Base-by-base conservation (phyloP, 2,113 vertebrate species). In the Cheirogaleus medius region DNA sequence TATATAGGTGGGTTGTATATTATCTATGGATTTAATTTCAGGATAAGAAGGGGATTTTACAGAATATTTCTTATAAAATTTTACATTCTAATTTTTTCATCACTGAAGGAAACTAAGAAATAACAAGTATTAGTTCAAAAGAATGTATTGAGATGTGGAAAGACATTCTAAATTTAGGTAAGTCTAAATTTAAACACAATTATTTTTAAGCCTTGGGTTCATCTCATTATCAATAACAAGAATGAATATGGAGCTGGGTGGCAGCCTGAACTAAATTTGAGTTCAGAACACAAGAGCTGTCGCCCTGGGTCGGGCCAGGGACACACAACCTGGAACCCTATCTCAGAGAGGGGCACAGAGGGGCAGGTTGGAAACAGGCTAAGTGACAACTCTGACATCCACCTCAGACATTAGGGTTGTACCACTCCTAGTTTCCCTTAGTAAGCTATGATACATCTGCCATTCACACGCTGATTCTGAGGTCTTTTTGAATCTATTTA, bases 171-270 rank as follows among this genome's bases (percentile, higher is more conserved):
- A 76, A 68, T 87, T 8, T 69, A 93, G 86, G n/a, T 96, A 84
- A 95, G 42, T 54, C 66, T 88, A 90, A 95, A 93, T 91, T 82
- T 93, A 93, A 96, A 71, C 21, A 37, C n/a, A 73, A 82, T 88
- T 81, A 60, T 73, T 93, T 88, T 83, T 74, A 93, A 90, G 39
- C 68, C 47, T 87, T 82, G 58, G 76, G 21, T 73, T 87, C 68
- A 82, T 71, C 23, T 84, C 25, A 47, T 93, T 68, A 88, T 68
- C 6, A 44, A 42, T 44, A 69, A 68, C 7, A 88, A 58, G n/a
- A 76, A 49, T 58, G n/a, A 80, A 63, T n/a, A 64, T 18, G 66
- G 34, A 47, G 82, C 52, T 52, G 25, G 5, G 15, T 73, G 84
- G 21, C 68, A 87, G 47, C n/a, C 39, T 63, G 52, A 95, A 90